These are phyloP conservation scores for Chymomyza amoena DNA, from an alignment of 2,888 invertebrate genomes.

Conservation along the genomic window DNA sequence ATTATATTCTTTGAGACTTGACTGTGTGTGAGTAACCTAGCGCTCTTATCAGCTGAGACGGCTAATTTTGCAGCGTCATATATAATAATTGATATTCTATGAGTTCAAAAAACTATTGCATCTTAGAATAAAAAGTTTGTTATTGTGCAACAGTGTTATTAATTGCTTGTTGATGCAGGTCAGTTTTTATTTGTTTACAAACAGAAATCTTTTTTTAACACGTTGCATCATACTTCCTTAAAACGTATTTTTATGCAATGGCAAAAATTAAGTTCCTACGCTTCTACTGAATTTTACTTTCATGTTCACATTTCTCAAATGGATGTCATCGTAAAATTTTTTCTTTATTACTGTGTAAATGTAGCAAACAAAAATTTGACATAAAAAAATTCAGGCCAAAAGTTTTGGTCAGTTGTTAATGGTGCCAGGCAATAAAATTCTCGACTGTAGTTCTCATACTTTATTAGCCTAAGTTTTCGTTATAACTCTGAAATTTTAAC, in stretches of 20 bases:
- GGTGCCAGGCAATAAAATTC: too few relatives aligned
- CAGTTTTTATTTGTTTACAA: slow-evolving; percentile 27
- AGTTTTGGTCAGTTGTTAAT: too few relatives aligned
- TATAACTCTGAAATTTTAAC: not conserved
- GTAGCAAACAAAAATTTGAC: too few relatives aligned
- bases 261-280: too few relatives aligned
- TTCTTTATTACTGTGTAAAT: too few relatives aligned
- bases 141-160: slow-evolving; percentile 16
- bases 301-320: too few relatives aligned
- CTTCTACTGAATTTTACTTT: too few relatives aligned
- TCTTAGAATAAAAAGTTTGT: not conserved
- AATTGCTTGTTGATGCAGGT: slow-evolving; percentile 37
- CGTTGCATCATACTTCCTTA: not conserved
- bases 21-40: not conserved
- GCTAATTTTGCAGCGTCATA: slow-evolving; percentile 6
- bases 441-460: too few relatives aligned
- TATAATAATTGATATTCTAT: slow-evolving; percentile 8
- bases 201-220: slow-evolving; percentile 11
- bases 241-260: too few relatives aligned
- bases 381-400: too few relatives aligned
- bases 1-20: not conserved
- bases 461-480: not conserved
- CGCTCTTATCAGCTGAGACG: slow-evolving; percentile 16
- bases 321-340: too few relatives aligned
- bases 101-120: not conserved